Evolutionary conservation across 2,797 vertebrate genomes (phyloP).

Genomic region (Coranthus polyacanthus): DNA sequence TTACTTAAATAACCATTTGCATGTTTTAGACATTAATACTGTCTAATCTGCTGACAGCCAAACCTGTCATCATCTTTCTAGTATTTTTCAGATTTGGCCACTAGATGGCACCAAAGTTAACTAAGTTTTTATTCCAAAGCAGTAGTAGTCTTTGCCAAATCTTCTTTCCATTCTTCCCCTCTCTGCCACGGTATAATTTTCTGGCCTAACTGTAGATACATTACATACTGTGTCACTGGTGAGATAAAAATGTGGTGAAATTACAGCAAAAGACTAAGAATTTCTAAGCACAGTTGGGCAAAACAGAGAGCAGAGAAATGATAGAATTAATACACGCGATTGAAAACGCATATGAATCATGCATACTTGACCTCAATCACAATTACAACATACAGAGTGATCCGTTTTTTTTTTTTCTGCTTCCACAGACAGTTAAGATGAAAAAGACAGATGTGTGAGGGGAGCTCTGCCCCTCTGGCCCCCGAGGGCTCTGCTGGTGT

Average conservation of each 20-base stretch:
- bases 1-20: no score
- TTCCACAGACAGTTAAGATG: conserved; percentile 24
- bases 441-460: conserved; percentile 30
- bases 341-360: neutral
- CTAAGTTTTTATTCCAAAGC: conserved; percentile 3
- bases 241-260: neutral
- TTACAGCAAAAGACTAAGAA: no score
- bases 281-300: no score
- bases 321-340: no score
- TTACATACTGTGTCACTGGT: neutral
- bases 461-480: conserved; percentile 21
- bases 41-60: no score
- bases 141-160: neutral
- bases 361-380: neutral
- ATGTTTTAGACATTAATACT: no score
- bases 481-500: conserved; percentile 11
- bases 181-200: neutral
- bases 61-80: no score
- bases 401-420: no score
- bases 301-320: no score
- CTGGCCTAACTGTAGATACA: neutral
- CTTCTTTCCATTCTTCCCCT: neutral
- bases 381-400: neutral
- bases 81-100: conserved; percentile 30
- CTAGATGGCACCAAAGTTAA: conserved; percentile 63